Evolutionary conservation across 2,113 vertebrate species (phyloP).

Genomic region (Capra hircus): DNA sequence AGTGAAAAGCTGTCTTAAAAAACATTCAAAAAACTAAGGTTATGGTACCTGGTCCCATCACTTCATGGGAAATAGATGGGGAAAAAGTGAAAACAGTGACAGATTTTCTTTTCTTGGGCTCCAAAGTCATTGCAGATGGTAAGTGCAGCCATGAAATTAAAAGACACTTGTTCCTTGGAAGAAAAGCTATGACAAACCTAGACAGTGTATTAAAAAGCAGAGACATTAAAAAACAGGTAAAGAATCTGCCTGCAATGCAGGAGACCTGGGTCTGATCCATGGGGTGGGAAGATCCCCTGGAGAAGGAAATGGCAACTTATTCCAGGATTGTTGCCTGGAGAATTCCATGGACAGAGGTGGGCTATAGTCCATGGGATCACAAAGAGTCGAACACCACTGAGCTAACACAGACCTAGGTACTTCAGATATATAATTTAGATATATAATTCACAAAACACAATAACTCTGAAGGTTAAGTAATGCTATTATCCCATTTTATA

Average conservation of each 20-base stretch:
- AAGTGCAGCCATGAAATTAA: background rate
- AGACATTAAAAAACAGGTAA: background rate
- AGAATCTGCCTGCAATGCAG: background rate
- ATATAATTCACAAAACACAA: background rate
- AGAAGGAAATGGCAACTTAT: background rate
- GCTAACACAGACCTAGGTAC: background rate
- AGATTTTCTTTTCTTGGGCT: background rate
- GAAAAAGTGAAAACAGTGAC: background rate
- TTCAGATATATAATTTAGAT: background rate
- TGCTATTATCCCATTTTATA: background rate
- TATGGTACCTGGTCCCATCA: background rate
- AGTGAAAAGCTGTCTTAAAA: background rate
- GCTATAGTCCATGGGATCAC: background rate
- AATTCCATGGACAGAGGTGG: background rate
- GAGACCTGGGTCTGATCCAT: background rate
- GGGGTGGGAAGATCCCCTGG: background rate
- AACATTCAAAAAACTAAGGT: background rate
- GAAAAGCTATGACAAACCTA: background rate
- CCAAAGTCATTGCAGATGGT: background rate
- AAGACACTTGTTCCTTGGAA: background rate
- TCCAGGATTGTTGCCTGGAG: background rate
- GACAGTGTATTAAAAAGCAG: background rate
- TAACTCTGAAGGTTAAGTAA: background rate
- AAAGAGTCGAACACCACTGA: background rate
- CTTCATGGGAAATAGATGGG: background rate